phyloP scores from a whole-genome alignment of 2,797 vertebrate species.

The Amphiprion clarkii region DNA sequence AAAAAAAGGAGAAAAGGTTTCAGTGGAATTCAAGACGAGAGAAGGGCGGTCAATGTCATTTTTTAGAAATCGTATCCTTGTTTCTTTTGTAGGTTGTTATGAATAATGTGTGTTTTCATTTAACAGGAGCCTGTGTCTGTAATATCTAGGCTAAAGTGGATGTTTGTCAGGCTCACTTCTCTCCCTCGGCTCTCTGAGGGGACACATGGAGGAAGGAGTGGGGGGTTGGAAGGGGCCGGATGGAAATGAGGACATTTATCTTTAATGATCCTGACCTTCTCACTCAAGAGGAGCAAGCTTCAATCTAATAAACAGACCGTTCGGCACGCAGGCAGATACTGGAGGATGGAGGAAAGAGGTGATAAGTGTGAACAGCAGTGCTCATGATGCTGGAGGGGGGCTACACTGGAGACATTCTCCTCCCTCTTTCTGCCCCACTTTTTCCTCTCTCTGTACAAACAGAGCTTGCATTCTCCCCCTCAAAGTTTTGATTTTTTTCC shows the following conservation, averaged over 20 bases:
- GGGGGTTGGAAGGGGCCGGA: constrained; percentile 8
- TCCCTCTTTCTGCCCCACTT: constrained; percentile 32
- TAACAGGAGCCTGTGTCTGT: constrained; percentile 1
- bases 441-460: constrained; percentile 22
- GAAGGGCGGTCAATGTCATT: constrained; percentile 10
- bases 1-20: neutral
- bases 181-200: constrained; percentile 34
- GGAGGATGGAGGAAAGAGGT: constrained; percentile 30
- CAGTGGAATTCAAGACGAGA: neutral
- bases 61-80: neutral
- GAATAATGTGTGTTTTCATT: constrained; percentile 51
- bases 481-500: constrained; percentile 22
- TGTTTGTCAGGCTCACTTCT: constrained; percentile 42
- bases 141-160: constrained; percentile 35
- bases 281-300: constrained; percentile 61
- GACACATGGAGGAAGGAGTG: constrained; percentile 14
- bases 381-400: constrained; percentile 40
- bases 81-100: constrained; percentile 8
- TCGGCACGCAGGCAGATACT: constrained; percentile 43
- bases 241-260: constrained; percentile 78
- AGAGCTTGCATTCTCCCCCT: constrained; percentile 34
- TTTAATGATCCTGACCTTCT: constrained; percentile 81
- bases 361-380: constrained; percentile 33
- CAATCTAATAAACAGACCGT: constrained; percentile 70
- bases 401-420: constrained; percentile 33